Evolutionary conservation across 2,888 invertebrate species (phyloP), one percentile per base, ranked within the genome.

Genomic region (Tinea trinotella): DNA sequence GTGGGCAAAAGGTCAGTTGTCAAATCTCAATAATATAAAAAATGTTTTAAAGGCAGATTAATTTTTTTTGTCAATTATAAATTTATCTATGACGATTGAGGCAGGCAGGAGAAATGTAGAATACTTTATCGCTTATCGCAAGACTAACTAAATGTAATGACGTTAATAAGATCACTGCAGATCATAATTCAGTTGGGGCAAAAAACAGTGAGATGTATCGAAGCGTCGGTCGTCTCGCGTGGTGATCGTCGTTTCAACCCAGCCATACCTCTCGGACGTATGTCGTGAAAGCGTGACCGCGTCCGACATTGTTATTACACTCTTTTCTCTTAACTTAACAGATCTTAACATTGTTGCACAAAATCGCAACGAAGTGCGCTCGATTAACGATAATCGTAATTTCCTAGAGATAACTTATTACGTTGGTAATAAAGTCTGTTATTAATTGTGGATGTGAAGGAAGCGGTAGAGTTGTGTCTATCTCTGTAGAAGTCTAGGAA

Each of bases 271-370:
- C 53, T 34, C 36, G 35, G 46, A 19, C 52, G 52, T 22, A 52
- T 36, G 44, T 12, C 60, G 64, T 54, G 73, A 73, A 71, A 74
- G 74, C 75, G 71, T 74, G 69, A 71, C 72, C 64, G 59, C 58
- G 55, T 57, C 54, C 54, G 54, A 59, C 22, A 19, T 19, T 46
- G 17, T 40, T 15, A 40, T 40, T 40, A 48, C 50, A 50, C 50
- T 20, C 50, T 50, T 48, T 46, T 20, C 50, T 22, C 24, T 22
- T 24, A 48, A 20, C 48, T 19, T n/a, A 13, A 2, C n/a, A 48
- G 48, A 19, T 46, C 46, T 46, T 46, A 46, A 46, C 46, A 50
- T n/a, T 50, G 50, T 50, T 50, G 50, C 50, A 24, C 46, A 24
- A 50, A 50, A 24, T 50, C 18, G 24, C 12, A 15, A 7, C 50